Percentiles rank a stretch among this genome's conserved stretches.
Conservation (phyloP, 1,140 invertebrate species). For the Halyomorpha halys region DNA sequence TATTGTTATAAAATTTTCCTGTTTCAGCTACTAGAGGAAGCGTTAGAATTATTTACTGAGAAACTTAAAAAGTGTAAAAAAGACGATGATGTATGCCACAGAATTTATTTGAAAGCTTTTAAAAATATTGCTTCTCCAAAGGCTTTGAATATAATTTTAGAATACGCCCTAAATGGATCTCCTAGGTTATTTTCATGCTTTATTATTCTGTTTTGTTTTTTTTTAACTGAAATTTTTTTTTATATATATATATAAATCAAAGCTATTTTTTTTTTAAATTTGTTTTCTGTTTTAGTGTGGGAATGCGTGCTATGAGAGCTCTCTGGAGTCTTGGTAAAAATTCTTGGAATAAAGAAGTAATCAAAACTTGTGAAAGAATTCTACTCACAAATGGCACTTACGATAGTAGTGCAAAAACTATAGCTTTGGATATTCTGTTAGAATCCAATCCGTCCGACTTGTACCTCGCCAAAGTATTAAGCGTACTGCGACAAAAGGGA, state of each 20-base stretch:
- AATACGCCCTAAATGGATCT: conserved; percentile 41
- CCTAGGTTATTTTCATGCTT: conserved; percentile 32
- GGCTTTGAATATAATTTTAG: conserved; percentile 48
- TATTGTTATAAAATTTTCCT: conserved; percentile 4
- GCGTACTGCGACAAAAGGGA: neutral
- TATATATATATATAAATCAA: too few relatives aligned
- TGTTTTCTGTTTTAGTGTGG: conserved; percentile 33
- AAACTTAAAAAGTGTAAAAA: conserved; percentile 42
- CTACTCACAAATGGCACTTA: conserved; percentile 49
- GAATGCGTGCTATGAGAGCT: conserved; percentile 54
- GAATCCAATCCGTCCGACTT: conserved; percentile 44
- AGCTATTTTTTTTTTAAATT: too few relatives aligned
- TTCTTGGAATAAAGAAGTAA: conserved; percentile 40
- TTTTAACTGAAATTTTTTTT: too few relatives aligned
- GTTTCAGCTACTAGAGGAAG: conserved; percentile 38
- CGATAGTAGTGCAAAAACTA: conserved; percentile 58
- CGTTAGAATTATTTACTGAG: conserved; percentile 40
- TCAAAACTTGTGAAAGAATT: conserved; percentile 42
- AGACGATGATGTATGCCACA: conserved; percentile 42
- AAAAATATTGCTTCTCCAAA: conserved; percentile 50
- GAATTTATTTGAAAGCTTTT: conserved; percentile 52
- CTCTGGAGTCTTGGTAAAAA: conserved; percentile 44
- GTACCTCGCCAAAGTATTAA: conserved; percentile 26
- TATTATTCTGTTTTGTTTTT: too few relatives aligned
- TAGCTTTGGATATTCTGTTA: conserved; percentile 63